Conservation (phyloP, 2,113 vertebrate genomes). For the Salminus brasiliensis region DNA sequence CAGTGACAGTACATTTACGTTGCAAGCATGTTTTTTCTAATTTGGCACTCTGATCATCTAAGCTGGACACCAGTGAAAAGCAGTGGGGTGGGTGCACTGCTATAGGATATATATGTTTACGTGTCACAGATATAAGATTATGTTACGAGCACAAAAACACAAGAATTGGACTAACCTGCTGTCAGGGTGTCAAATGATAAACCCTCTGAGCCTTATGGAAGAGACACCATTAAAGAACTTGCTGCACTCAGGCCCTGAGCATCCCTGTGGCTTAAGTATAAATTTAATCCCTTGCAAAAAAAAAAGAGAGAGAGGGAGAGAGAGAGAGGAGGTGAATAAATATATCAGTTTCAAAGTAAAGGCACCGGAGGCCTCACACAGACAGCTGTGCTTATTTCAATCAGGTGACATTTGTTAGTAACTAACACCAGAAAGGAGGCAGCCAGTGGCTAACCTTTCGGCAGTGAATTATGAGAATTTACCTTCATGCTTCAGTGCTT, state of each 20-base stretch:
- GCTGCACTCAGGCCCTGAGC: slow-evolving; percentile 48
- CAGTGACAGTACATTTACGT: no score
- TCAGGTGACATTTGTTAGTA: slow-evolving; percentile 86
- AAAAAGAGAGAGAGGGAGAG: no score
- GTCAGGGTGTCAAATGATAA: slow-evolving; percentile 32
- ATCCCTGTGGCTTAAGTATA: slow-evolving; percentile 60
- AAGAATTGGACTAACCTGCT: slow-evolving; percentile 17
- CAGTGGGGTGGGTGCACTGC: not conserved
- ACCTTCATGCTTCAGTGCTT: slow-evolving; percentile 91
- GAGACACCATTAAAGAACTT: slow-evolving; percentile 35
- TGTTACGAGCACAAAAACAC: not conserved
- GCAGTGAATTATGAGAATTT: slow-evolving; percentile 98
- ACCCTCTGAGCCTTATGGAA: slow-evolving; percentile 31
- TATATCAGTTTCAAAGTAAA: slow-evolving; percentile 68
- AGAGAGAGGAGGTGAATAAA: slow-evolving; percentile 42
- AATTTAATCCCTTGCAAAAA: slow-evolving; percentile 58
- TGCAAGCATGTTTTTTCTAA: no score
- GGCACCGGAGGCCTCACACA: slow-evolving; percentile 40
- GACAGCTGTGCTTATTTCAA: slow-evolving; percentile 72
- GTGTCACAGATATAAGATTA: slow-evolving; percentile 9
- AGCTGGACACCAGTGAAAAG: no score
- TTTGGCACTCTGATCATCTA: no score
- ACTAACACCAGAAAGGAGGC: slow-evolving; percentile 80
- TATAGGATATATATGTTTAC: slow-evolving; percentile 20
- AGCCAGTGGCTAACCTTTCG: slow-evolving; percentile 87